phyloP scores from a whole-genome alignment of 2,888 invertebrate species.

The Thymelicus lineola region DNA sequence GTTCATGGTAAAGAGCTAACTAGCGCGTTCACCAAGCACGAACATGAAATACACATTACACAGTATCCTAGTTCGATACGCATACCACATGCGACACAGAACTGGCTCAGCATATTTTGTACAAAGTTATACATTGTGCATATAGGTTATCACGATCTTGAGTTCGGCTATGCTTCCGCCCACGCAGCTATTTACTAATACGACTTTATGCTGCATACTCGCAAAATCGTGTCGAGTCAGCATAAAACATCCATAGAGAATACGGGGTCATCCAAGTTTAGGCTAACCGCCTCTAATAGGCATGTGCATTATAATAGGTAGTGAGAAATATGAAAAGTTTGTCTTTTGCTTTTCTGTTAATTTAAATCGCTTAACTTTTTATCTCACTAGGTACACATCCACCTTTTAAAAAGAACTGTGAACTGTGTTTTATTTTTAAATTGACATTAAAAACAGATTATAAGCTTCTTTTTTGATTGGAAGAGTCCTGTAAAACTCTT shows the following conservation, averaged over 20 bases:
- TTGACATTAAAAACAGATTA: too few species aligned
- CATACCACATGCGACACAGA: not conserved
- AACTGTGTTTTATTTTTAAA: too few species aligned
- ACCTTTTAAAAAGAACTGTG: too few species aligned
- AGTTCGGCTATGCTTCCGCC: not conserved
- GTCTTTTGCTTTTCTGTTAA: too few species aligned
- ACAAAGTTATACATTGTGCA: not conserved
- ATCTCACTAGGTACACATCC: too few species aligned
- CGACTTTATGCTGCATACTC: not conserved
- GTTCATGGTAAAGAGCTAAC: not conserved
- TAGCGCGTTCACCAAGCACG: conserved; percentile 1
- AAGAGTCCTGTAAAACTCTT: too few species aligned
- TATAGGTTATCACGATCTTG: not conserved
- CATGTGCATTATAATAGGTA: too few species aligned
- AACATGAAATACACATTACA: not conserved
- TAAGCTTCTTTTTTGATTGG: too few species aligned
- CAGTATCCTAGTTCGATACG: not conserved
- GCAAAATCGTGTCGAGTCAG: not conserved
- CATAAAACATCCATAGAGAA: not conserved
- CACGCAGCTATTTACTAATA: not conserved
- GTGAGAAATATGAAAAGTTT: too few species aligned
- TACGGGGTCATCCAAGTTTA: too few species aligned
- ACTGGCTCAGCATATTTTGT: not conserved
- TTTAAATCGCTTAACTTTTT: too few species aligned
- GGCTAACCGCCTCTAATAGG: too few species aligned